Percentiles rank a stretch among this genome's conserved stretches.
phyloP scores from a whole-genome alignment of 2,113 vertebrate species.

The Plectropomus leopardus region DNA sequence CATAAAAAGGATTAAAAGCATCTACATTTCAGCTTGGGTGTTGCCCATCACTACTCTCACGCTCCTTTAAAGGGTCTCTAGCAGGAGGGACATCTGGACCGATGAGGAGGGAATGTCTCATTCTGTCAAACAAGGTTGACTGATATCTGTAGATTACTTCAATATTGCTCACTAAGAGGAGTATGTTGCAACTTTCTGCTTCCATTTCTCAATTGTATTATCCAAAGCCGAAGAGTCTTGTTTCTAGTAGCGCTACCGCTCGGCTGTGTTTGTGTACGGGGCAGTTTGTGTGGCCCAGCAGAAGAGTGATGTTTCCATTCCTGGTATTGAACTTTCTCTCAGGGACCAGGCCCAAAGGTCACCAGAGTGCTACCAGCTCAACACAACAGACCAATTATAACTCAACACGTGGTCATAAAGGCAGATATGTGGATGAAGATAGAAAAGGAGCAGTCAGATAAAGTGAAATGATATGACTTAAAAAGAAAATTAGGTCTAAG shows the following conservation, averaged over 20 bases:
- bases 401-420: slow-evolving; percentile 26
- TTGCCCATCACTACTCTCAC: slow-evolving; percentile 46
- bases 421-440: slow-evolving; percentile 19
- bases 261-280: slow-evolving; percentile 11
- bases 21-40: slow-evolving; percentile 54
- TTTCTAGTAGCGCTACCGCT: slow-evolving; percentile 2
- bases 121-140: slow-evolving; percentile 72
- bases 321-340: slow-evolving; percentile 62
- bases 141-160: slow-evolving; percentile 53
- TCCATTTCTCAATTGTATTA: slow-evolving; percentile 29
- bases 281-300: slow-evolving; percentile 44
- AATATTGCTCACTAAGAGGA: background rate
- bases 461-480: background rate
- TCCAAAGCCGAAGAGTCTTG: slow-evolving; percentile 18
- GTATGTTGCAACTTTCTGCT: slow-evolving; percentile 29
- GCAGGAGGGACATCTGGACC: slow-evolving; percentile 60
- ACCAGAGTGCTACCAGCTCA: slow-evolving; percentile 44
- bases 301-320: slow-evolving; percentile 69
- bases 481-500: background rate
- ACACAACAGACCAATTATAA: slow-evolving; percentile 58
- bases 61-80: slow-evolving; percentile 38
- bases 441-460: slow-evolving; percentile 2
- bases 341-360: slow-evolving; percentile 61
- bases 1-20: slow-evolving; percentile 59
- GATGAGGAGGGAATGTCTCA: slow-evolving; percentile 35